A percentile compares a stretch with the other conserved stretches of the same genome.
These are phyloP conservation scores for Arctia plantaginis DNA, from an alignment of 2,888 invertebrate species.

Conservation along the genomic window DNA sequence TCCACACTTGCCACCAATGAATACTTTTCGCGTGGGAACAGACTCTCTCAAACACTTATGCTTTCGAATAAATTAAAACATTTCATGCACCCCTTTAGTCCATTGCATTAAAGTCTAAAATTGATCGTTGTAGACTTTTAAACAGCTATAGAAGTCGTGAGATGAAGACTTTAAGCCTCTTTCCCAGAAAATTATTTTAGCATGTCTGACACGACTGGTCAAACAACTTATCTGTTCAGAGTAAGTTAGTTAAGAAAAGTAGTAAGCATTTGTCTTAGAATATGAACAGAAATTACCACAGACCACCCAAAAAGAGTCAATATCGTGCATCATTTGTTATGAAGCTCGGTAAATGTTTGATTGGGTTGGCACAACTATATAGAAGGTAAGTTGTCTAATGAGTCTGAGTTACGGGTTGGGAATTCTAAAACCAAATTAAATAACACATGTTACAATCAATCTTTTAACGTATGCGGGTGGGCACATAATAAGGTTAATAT, in stretches of 20 bases:
- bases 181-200: conserved; percentile 75
- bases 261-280: conserved; percentile 35
- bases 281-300: conserved; percentile 38
- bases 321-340: conserved; percentile 47
- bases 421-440: conserved; percentile 43
- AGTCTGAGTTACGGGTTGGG: conserved; percentile 50
- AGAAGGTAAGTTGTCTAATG: conserved; percentile 51
- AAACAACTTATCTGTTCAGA: conserved; percentile 66
- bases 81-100: conserved; percentile 23
- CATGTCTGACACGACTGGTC: conserved; percentile 62
- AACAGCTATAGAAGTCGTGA: conserved; percentile 28
- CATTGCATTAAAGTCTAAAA: conserved; percentile 34
- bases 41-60: conserved; percentile 43
- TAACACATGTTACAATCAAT: conserved; percentile 55
- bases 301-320: conserved; percentile 62
- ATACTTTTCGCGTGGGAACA: conserved; percentile 81
- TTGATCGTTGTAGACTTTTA: conserved; percentile 20
- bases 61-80: conserved; percentile 39
- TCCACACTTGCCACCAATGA: conserved; percentile 76
- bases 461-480: conserved; percentile 72
- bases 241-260: conserved; percentile 41
- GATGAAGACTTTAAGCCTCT: conserved; percentile 51
- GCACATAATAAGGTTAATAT: conserved; percentile 71
- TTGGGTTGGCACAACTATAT: conserved; percentile 45
- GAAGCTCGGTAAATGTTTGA: conserved; percentile 55